These are phyloP conservation scores for Lethrus apterus DNA, from an alignment of 1,140 invertebrate genomes.

Conservation along the genomic window DNA sequence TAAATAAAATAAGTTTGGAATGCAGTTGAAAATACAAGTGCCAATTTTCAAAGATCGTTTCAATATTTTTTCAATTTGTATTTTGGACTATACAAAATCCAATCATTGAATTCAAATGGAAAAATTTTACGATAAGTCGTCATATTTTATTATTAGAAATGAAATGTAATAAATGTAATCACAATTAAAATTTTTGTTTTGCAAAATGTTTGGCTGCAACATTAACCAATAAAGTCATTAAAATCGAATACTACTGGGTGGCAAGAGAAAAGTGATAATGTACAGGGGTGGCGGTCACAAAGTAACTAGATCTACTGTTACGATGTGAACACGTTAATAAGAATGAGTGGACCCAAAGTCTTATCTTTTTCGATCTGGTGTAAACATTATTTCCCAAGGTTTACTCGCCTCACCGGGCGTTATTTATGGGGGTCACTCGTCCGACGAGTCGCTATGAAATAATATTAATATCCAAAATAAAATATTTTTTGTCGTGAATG, in stretches of 20 bases:
- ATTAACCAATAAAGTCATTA: no score
- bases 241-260: no score
- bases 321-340: constrained; percentile 29
- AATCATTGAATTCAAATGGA: no score
- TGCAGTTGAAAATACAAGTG: no score
- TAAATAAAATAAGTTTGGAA: no score
- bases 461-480: constrained; percentile 22
- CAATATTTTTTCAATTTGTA: no score
- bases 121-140: no score
- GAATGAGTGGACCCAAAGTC: constrained; percentile 27
- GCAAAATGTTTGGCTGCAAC: constrained; percentile 21
- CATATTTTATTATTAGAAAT: not conserved
- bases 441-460: constrained; percentile 12
- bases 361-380: constrained; percentile 27
- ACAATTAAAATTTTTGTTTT: constrained; percentile 16
- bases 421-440: constrained; percentile 26
- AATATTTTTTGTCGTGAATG: no score
- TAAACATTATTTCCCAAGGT: constrained; percentile 28
- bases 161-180: constrained; percentile 14
- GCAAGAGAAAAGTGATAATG: no score
- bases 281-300: constrained; percentile 5
- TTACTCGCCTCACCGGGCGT: constrained; percentile 22
- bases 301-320: constrained; percentile 15
- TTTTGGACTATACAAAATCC: no score
- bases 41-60: no score